Percentiles rank a stretch among this genome's conserved stretches.
phyloP scores from a whole-genome alignment of 35 echinoderm and acorn worm species.

The Apostichopus californicus region DNA sequence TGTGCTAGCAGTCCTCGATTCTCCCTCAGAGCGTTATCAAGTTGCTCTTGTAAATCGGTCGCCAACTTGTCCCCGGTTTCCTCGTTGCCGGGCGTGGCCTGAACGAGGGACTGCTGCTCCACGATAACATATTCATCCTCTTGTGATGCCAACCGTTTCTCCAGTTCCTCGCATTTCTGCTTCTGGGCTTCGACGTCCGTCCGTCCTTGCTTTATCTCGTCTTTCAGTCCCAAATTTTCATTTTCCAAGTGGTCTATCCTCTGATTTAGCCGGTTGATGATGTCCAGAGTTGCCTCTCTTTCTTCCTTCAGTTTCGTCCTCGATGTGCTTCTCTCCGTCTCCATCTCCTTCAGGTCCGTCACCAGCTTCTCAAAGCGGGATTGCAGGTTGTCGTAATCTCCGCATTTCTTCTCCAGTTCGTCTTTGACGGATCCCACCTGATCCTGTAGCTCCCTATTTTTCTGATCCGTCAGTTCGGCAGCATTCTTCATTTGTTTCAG shows the following conservation, averaged over 20 bases:
- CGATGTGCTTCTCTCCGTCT: conserved; percentile 62
- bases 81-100: neutral
- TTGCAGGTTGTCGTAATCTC: conserved; percentile 66
- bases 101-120: neutral
- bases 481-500: conserved; percentile 79
- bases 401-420: conserved; percentile 45
- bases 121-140: conserved; percentile 28
- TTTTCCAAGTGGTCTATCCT: conserved; percentile 76
- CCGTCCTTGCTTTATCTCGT: conserved; percentile 11
- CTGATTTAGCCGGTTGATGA: conserved; percentile 74
- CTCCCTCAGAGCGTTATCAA: conserved; percentile 58
- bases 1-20: conserved; percentile 47
- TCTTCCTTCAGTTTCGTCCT: conserved; percentile 68
- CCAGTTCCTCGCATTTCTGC: conserved; percentile 33
- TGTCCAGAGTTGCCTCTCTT: conserved; percentile 52
- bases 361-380: conserved; percentile 69
- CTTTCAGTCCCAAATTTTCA: conserved; percentile 60
- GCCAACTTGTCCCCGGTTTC: too few relatives aligned
- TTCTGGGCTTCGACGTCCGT: neutral
- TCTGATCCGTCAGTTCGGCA: conserved; percentile 65
- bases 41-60: conserved; percentile 44
- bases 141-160: neutral
- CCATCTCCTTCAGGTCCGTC: conserved; percentile 66
- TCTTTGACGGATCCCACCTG: conserved; percentile 29
- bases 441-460: conserved; percentile 67